Conservation (phyloP, 2,113 vertebrate species). For the Hymenochirus boettgeri region DNA sequence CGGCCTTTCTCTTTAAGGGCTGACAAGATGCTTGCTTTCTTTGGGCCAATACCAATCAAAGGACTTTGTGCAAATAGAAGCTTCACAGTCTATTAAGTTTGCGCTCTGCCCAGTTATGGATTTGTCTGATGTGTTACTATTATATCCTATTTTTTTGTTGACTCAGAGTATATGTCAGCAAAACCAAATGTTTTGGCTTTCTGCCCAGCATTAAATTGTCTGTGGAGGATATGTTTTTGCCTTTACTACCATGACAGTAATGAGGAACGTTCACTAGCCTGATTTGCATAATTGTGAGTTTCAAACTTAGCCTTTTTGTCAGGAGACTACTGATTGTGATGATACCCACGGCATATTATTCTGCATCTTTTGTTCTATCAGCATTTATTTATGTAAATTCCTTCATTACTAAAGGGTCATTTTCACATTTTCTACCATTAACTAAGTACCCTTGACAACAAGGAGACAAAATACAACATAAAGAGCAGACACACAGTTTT, state of each 20-base stretch:
- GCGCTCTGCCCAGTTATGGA: slow-evolving; percentile 67
- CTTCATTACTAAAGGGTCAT: slow-evolving; percentile 85
- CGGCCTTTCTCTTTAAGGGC: slow-evolving; percentile 60
- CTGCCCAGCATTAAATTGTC: slow-evolving; percentile 82
- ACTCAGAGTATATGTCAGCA: slow-evolving; percentile 92
- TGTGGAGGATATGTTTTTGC: slow-evolving; percentile 81
- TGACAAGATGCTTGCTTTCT: slow-evolving; percentile 45
- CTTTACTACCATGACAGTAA: slow-evolving; percentile 85
- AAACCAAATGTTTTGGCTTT: slow-evolving; percentile 76
- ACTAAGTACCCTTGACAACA: slow-evolving; percentile 78
- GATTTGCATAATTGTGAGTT: slow-evolving; percentile 94
- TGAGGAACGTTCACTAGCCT: slow-evolving; percentile 90
- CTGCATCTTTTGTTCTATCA: slow-evolving; percentile 79
- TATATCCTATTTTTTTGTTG: slow-evolving; percentile 80
- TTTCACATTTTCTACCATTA: slow-evolving; percentile 88
- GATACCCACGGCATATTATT: slow-evolving; percentile 78
- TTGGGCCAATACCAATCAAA: slow-evolving; percentile 68
- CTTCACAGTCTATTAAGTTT: slow-evolving; percentile 75
- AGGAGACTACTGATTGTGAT: slow-evolving; percentile 88
- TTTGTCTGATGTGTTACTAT: slow-evolving; percentile 78
- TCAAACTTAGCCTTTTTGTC: slow-evolving; percentile 80
- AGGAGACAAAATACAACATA: slow-evolving; percentile 60
- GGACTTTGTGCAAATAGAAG: slow-evolving; percentile 55
- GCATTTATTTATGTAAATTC: slow-evolving; percentile 98
- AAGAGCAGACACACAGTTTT: slow-evolving; percentile 49